phyloP scores from a whole-genome alignment of 2,888 invertebrate genomes.

The Oscheius sp. region DNA sequence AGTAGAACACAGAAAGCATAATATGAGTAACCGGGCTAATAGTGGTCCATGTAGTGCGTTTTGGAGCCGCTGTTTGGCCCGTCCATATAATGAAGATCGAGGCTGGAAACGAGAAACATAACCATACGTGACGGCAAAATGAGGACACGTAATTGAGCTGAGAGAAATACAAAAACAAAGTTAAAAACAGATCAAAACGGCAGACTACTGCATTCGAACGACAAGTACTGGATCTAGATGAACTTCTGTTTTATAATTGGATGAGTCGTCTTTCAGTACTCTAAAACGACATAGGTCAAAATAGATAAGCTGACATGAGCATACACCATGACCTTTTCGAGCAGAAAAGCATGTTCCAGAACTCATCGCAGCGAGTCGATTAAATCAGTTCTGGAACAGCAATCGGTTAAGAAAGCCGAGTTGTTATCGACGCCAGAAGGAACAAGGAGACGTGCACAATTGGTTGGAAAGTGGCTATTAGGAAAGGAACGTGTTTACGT shows the following conservation, averaged over 20 bases:
- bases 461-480: background rate
- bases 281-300: background rate
- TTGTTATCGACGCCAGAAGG: background rate
- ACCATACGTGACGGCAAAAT: constrained; percentile 9
- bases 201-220: constrained; percentile 27
- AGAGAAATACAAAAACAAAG: constrained; percentile 4
- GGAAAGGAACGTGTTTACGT: background rate
- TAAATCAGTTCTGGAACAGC: constrained; percentile 1
- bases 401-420: background rate
- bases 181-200: background rate
- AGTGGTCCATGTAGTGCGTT: constrained; percentile 29
- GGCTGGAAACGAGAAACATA: constrained; percentile 19
- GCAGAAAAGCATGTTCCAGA: constrained; percentile 4
- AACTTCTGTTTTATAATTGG: constrained; percentile 53
- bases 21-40: constrained; percentile 17
- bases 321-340: constrained; percentile 11
- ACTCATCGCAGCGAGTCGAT: constrained; percentile 1
- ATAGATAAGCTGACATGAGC: background rate
- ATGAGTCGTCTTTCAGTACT: constrained; percentile 17
- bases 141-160: constrained; percentile 9
- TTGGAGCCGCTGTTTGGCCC: constrained; percentile 12
- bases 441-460: background rate
- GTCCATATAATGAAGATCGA: constrained; percentile 25
- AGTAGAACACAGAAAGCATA: background rate
- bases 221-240: constrained; percentile 55